phyloP scores from a whole-genome alignment of 2,797 vertebrate species.

The Sebastes cheni region DNA sequence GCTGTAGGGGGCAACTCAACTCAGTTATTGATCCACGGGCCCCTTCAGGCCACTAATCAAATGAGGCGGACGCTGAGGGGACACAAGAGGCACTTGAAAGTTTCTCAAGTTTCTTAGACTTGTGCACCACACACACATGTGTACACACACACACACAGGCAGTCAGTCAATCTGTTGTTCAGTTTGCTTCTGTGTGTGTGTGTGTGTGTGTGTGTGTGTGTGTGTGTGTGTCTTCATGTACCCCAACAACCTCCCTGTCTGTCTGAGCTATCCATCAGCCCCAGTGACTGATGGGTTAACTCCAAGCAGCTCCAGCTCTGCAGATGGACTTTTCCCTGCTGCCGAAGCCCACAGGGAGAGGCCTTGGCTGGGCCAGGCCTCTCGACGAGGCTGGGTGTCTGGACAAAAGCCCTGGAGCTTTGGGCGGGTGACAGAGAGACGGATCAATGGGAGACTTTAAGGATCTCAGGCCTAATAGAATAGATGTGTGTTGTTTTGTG shows the following conservation, averaged over 20 bases:
- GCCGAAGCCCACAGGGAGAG: constrained; percentile 60
- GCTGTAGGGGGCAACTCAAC: constrained; percentile 44
- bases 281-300: constrained; percentile 64
- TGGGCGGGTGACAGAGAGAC: constrained; percentile 24
- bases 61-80: constrained; percentile 63
- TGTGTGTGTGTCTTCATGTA: constrained; percentile 18
- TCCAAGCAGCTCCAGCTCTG: constrained; percentile 42
- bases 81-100: constrained; percentile 68
- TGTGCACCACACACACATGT: neutral
- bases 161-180: constrained; percentile 54
- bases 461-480: constrained; percentile 28
- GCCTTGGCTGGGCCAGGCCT: constrained; percentile 32
- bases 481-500: neutral
- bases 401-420: constrained; percentile 56
- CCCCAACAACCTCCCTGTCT: constrained; percentile 42
- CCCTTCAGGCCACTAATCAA: constrained; percentile 78
- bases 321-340: constrained; percentile 69
- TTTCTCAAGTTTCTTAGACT: constrained; percentile 75
- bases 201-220: neutral
- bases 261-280: constrained; percentile 58
- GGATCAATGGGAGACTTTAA: constrained; percentile 49
- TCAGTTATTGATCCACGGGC: constrained; percentile 71
- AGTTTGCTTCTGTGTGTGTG: neutral
- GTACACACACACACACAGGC: neutral
- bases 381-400: constrained; percentile 53